These are phyloP conservation scores for Scotopteryx bipunctaria DNA, from an alignment of 2,888 invertebrate species.

Conservation along the genomic window DNA sequence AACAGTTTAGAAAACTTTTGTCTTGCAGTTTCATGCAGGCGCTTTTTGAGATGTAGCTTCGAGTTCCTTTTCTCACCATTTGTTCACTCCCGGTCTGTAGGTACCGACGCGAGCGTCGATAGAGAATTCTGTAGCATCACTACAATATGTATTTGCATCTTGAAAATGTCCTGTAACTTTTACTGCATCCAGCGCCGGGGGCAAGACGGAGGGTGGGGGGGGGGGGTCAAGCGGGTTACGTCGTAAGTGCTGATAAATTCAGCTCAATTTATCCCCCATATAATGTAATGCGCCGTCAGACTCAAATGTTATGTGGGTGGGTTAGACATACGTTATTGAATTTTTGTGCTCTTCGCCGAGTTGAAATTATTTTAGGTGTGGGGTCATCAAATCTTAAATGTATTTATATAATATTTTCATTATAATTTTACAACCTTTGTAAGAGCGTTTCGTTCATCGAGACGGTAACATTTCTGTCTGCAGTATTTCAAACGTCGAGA, in stretches of 20 bases:
- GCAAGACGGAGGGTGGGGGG: not conserved
- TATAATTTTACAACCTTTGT: too few relatives aligned
- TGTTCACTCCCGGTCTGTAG: not conserved
- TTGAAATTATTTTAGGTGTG: too few relatives aligned
- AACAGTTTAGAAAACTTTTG: too few relatives aligned
- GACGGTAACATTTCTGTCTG: too few relatives aligned
- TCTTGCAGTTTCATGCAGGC: too few relatives aligned
- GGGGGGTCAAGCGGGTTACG: constrained; percentile 21
- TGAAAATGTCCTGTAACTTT: constrained; percentile 20
- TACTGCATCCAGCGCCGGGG: constrained; percentile 3
- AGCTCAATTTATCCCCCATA: constrained; percentile 20
- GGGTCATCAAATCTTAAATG: too few relatives aligned
- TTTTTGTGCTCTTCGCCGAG: not conserved
- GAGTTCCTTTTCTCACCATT: not conserved
- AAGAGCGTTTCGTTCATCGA: too few relatives aligned
- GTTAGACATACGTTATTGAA: not conserved
- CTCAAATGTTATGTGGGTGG: constrained; percentile 6
- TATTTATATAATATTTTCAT: too few relatives aligned
- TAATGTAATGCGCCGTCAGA: constrained; percentile 9
- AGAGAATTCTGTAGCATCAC: constrained; percentile 13
- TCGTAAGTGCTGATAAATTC: constrained; percentile 30
- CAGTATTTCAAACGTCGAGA: too few relatives aligned
- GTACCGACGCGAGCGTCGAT: not conserved
- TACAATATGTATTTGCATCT: constrained; percentile 22
- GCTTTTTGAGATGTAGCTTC: not conserved